A percentile compares a stretch with the other conserved stretches of the same genome.
phyloP scores from a whole-genome alignment of 2,797 vertebrate genomes.

The Galaxias olidus region DNA sequence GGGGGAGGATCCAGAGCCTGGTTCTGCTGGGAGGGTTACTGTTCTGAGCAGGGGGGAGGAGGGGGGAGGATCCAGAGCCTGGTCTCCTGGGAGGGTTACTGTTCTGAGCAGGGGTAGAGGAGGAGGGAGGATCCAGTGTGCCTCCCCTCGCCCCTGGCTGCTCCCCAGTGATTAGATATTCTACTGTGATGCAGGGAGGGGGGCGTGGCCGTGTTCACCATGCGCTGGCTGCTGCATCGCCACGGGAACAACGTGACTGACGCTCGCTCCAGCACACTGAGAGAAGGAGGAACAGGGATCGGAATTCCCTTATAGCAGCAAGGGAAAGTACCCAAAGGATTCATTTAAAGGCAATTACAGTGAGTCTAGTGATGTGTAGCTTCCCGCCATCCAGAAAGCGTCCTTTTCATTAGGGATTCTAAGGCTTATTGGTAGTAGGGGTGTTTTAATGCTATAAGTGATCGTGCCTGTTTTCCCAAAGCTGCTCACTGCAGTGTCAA shows the following conservation, averaged over 20 bases:
- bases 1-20: slow-evolving; percentile 8
- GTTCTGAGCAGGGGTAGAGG: slow-evolving; percentile 15
- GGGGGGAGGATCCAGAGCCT: slow-evolving; percentile 8
- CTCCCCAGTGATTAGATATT: slow-evolving; percentile 30
- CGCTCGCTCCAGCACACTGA: too few relatives aligned
- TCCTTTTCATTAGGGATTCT: too few relatives aligned
- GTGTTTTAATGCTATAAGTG: too few relatives aligned
- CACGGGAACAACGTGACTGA: background rate
- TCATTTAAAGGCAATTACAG: too few relatives aligned
- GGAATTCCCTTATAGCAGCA: too few relatives aligned
- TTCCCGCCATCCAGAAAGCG: too few relatives aligned
- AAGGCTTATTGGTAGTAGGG: too few relatives aligned
- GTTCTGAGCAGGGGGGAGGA: slow-evolving; percentile 14
- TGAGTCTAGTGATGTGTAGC: too few relatives aligned
- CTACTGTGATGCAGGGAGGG: slow-evolving; percentile 21
- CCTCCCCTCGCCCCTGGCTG: slow-evolving; percentile 17
- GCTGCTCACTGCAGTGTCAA: too few relatives aligned
- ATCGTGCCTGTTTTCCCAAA: too few relatives aligned
- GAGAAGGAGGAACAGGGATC: too few relatives aligned
- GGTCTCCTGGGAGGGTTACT: slow-evolving; percentile 12
- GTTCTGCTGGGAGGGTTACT: slow-evolving; percentile 14
- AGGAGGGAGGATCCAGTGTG: slow-evolving; percentile 1
- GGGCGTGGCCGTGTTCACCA: background rate
- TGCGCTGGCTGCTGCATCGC: background rate
- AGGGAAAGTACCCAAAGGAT: too few relatives aligned